Base-by-base conservation (phyloP, 2,888 invertebrate genomes). In the Drosophila anomelani region DNA sequence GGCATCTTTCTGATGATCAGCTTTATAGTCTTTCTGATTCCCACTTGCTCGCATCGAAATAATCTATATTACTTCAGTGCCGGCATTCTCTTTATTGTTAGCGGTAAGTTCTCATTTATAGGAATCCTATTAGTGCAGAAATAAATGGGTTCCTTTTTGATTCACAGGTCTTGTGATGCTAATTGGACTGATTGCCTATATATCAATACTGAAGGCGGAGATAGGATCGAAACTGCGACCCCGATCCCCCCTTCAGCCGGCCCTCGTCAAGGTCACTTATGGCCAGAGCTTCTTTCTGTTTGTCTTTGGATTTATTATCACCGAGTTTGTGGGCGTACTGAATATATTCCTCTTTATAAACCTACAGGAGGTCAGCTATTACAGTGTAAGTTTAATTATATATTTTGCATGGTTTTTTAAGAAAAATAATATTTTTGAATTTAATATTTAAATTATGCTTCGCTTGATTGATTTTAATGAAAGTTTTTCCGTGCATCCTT, bases 201-300 rank as follows among this genome's bases (percentile, higher is more conserved):
- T 98, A 93, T 97, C 97, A 64, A 96, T 97, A 89, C 96, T 98
- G 92, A 98, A 98, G 93, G 96, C 97, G 12, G 97, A 98, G 94
- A 95, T 98, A 51, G 97, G 97, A 49, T 96, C 96, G 89, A 98
- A 98, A 93, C 93, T 98, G 69, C 94, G 96, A 73, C 95, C 97
- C 70, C 95, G 95, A 90, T 96, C 97, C 23, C 94, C 95, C 58
- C 94, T 96, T 70, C 95, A 96, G 90, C 95, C 95, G 44, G 96
- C 97, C 1, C 94, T 95, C 60, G 97, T 97, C 94, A 96, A 96
- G 67, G 97, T 97, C 92, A 95, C 95, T 88, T 98, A 98, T 92
- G 98, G 98, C 55, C 97, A 96, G 93, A 97, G 97, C 71, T 97
- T 98, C 92, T 95, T 97, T 59, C 94, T 97, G 44, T 97, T 97